Evolutionary conservation across 1,140 invertebrate genomes (phyloP), one percentile per base, ranked within the genome.

Genomic region (Brachionus rotundiformis): DNA sequence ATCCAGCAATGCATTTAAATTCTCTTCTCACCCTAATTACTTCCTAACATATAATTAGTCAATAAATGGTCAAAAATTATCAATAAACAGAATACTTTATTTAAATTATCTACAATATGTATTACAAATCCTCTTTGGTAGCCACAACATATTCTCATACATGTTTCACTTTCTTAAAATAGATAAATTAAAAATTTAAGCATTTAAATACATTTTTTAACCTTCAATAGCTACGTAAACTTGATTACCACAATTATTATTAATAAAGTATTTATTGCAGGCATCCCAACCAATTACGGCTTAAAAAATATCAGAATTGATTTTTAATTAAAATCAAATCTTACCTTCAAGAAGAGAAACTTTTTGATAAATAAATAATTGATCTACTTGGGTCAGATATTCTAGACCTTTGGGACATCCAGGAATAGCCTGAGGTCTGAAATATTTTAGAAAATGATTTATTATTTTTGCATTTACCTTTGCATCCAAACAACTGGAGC

Each of bases 401-500:
- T 95, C 94, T 90, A 97, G 92, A 83, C 94, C 95, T 85, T 91
- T 93, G 73, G 93, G 95, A 90, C 92, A 95, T 86, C 92, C 94
- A 87, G 90, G 91, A 61, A 86, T 84, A 84, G 90, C 91, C 89
- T 90, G 90, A 82, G 91, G 92, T 86, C 91, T 90, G 16, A 63
- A 63, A 63, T n/a, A 29, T 1, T 36, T 41, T 68, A 36, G 33
- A 10, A 36, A 68, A 33, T 36, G 36, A 36, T n/a, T n/a, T n/a
- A 68, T 36, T 5, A 39, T 7, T 16, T 19, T 36, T 39, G 11
- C 16, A 36, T 19, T 33, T 68, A 68, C 63, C 19, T 68, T 68
- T 68, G 63, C 63, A 68, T 68, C 63, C 63, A 68, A 33, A 68
- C 63, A 36, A 68, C 63, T 3, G 63, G 29, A 16, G 63, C 63